Conservation (phyloP, 2,888 invertebrate species). For the Drosophila emarginata region DNA sequence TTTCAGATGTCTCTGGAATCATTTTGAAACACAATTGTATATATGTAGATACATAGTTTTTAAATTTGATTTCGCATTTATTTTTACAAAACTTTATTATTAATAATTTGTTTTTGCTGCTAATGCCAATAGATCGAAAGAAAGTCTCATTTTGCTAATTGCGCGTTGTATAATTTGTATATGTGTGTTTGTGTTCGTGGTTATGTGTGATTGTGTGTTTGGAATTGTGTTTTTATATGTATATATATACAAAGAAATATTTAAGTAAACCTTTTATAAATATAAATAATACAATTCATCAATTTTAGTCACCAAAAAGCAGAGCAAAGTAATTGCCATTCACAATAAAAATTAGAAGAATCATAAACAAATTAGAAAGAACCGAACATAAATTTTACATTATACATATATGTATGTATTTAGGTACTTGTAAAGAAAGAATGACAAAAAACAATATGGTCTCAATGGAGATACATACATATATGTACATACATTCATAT, state of each 20-base stretch:
- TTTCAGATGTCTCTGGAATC: no score
- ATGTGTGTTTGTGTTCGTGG: not conserved
- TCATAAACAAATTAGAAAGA: not conserved
- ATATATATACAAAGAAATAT: constrained; percentile 42
- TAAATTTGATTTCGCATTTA: constrained; percentile 7
- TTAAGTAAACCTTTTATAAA: constrained; percentile 34
- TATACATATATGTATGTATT: no score
- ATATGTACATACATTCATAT: constrained; percentile 15
- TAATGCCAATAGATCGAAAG: constrained; percentile 55
- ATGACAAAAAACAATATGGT: constrained; percentile 12
- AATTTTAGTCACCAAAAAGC: constrained; percentile 38
- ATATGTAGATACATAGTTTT: not conserved
- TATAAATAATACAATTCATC: constrained; percentile 61
- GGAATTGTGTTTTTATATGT: constrained; percentile 52
- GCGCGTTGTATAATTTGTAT: constrained; percentile 52
- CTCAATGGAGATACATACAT: not conserved
- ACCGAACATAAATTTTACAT: constrained; percentile 6
- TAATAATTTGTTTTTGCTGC: constrained; percentile 16
- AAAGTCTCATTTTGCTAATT: constrained; percentile 72
- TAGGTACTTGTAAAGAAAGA: constrained; percentile 20
- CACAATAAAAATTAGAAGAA: not conserved
- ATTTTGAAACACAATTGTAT: not conserved
- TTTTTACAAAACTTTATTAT: constrained; percentile 54
- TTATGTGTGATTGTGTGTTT: constrained; percentile 15
- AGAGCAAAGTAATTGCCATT: constrained; percentile 42